Conservation (phyloP, 2,113 vertebrate species). For the Monopterus albus region DNA sequence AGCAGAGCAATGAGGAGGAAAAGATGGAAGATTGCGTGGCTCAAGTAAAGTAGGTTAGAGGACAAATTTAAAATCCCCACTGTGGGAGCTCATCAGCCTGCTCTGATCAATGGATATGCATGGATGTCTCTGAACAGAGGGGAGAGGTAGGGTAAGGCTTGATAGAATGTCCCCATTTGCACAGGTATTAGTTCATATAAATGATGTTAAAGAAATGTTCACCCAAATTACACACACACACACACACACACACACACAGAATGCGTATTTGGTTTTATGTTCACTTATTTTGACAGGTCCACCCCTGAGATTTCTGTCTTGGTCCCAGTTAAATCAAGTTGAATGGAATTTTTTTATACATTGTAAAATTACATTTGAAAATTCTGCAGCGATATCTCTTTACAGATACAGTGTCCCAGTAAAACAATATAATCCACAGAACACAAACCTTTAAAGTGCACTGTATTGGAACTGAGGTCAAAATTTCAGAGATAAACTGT, state of each 20-base stretch:
- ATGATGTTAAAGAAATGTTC: not conserved
- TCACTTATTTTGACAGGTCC: no score
- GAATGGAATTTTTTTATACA: not conserved
- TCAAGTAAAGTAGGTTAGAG: slow-evolving; percentile 62
- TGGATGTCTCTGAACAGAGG: not conserved
- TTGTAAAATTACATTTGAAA: not conserved
- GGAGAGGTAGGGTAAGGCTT: not conserved
- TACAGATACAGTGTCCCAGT: not conserved
- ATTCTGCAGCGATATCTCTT: not conserved
- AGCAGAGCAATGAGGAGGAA: slow-evolving; percentile 15
- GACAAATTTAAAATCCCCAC: slow-evolving; percentile 31
- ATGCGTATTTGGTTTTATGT: no score
- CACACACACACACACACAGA: not conserved
- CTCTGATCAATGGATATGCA: slow-evolving; percentile 39
- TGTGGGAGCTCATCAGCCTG: slow-evolving; percentile 35
- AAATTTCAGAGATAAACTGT: not conserved
- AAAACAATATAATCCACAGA: not conserved
- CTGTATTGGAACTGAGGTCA: not conserved
- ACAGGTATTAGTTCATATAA: not conserved
- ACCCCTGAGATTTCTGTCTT: no score
- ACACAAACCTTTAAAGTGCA: not conserved
- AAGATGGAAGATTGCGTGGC: slow-evolving; percentile 15
- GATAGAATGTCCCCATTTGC: not conserved
- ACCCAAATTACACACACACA: not conserved
- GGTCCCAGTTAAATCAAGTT: not conserved